These are phyloP conservation scores for Nothocercus nigrocapillus DNA, from an alignment of 2,113 vertebrate genomes.

Conservation along the genomic window DNA sequence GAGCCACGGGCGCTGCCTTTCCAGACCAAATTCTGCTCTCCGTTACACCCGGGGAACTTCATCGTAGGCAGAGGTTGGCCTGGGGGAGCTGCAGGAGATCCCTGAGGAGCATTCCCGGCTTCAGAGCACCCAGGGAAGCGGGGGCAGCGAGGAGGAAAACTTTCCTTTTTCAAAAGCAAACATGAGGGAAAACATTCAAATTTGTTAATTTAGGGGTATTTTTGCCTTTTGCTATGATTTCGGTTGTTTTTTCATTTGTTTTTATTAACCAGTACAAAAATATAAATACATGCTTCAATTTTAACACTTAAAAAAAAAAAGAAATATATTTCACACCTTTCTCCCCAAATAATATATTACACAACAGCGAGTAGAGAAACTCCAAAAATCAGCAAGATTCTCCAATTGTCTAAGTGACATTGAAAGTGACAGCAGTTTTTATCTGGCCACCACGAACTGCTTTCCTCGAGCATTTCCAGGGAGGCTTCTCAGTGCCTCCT, in stretches of 20 bases:
- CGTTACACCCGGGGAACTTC: slow-evolving; percentile 3
- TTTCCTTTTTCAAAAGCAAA: background rate
- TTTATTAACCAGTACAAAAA: slow-evolving; percentile 69
- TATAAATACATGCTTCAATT: slow-evolving; percentile 70
- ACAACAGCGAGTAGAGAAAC: slow-evolving; percentile 39
- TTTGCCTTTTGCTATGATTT: slow-evolving; percentile 30
- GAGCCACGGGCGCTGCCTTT: background rate
- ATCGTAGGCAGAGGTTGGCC: slow-evolving; percentile 35
- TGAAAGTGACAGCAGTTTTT: slow-evolving; percentile 21
- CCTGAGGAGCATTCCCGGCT: background rate
- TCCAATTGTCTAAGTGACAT: background rate
- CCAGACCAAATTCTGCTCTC: slow-evolving; percentile 31
- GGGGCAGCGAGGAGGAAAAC: background rate
- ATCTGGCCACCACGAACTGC: background rate
- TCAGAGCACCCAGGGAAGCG: background rate
- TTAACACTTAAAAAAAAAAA: slow-evolving; percentile 29
- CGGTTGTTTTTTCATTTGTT: slow-evolving; percentile 9
- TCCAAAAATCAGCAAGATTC: background rate
- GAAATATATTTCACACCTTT: slow-evolving; percentile 57
- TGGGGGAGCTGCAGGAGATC: background rate
- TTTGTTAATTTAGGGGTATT: background rate
- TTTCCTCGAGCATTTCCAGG: background rate
- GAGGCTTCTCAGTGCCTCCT: background rate
- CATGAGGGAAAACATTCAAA: background rate
- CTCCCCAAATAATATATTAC: slow-evolving; percentile 47